Evolutionary conservation across 2,113 vertebrate species (phyloP).

Genomic region (Zapus hudsonius): DNA sequence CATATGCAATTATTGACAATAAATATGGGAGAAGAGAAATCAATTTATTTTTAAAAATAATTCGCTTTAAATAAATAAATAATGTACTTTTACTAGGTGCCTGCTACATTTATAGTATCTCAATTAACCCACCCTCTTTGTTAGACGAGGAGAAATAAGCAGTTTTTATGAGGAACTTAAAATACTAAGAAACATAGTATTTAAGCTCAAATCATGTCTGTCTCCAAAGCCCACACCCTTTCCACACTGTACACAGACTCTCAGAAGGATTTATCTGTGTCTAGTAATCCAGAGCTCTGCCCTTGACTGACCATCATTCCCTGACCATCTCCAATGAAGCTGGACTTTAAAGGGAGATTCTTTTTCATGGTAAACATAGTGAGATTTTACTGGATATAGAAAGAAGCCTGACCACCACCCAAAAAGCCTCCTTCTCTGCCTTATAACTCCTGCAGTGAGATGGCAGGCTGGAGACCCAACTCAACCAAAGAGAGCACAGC

Average conservation of each 20-base stretch:
- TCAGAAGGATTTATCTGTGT: neutral
- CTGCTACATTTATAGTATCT: neutral
- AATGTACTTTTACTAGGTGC: neutral
- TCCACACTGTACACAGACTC: neutral
- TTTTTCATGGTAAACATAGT: neutral
- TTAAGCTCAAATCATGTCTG: rapidly evolving
- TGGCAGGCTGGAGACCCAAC: too few relatives aligned
- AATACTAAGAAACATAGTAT: neutral
- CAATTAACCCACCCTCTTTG: neutral
- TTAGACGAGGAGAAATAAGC: neutral
- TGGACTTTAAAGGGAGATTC: neutral
- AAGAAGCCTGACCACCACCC: neutral
- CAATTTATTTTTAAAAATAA: too few relatives aligned
- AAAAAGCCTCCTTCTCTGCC: neutral
- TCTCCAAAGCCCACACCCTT: neutral
- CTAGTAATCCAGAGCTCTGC: neutral
- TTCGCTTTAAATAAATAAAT: too few relatives aligned
- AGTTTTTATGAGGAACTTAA: neutral
- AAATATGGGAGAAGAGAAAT: too few relatives aligned
- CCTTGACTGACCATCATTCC: neutral
- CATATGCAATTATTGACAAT: too few relatives aligned
- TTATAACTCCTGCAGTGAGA: neutral
- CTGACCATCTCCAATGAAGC: neutral
- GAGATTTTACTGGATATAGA: neutral
- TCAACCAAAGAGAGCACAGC: neutral